These are phyloP conservation scores for Eupithecia subumbrata DNA, from an alignment of 2,888 invertebrate genomes.

Conservation along the genomic window DNA sequence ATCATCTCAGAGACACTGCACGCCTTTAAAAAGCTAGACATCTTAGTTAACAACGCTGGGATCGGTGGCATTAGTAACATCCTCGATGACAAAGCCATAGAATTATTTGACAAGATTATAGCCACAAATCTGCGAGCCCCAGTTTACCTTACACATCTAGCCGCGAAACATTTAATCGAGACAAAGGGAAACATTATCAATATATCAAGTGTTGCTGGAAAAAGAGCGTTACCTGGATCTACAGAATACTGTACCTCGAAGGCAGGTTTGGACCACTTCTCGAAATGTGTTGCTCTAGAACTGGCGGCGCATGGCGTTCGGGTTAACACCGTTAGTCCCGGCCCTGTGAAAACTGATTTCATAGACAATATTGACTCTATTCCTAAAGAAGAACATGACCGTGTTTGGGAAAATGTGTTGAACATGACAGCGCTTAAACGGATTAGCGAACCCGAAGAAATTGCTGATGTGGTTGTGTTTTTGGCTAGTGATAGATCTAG, in stretches of 20 bases:
- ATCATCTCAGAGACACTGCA: conserved; percentile 46
- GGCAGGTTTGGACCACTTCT: conserved; percentile 90
- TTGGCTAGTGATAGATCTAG: conserved; percentile 85
- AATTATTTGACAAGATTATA: conserved; percentile 48
- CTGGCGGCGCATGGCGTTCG: conserved; percentile 88
- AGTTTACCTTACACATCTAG: conserved; percentile 49
- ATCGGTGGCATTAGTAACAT: conserved; percentile 34
- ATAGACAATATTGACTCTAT: not conserved
- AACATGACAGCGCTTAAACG: conserved; percentile 92
- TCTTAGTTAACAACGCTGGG: conserved; percentile 55
- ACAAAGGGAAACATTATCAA: conserved; percentile 56
- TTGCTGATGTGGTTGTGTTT: conserved; percentile 91
- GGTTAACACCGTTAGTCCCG: conserved; percentile 93
- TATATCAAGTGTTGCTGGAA: conserved; percentile 50
- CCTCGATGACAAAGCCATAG: conserved; percentile 43
- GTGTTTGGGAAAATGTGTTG: conserved; percentile 86
- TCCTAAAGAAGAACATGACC: conserved; percentile 1
- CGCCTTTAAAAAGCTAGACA: conserved; percentile 47
- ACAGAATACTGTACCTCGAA: conserved; percentile 51
- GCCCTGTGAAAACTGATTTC: conserved; percentile 85
- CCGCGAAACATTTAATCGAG: conserved; percentile 49
- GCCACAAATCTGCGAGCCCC: conserved; percentile 50
- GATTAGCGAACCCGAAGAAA: conserved; percentile 59
- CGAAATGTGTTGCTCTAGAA: conserved; percentile 92
- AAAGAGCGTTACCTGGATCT: conserved; percentile 9